These are phyloP conservation scores for Enteromius thamalakanensis DNA, from an alignment of 2,797 vertebrate species.

Conservation along the genomic window DNA sequence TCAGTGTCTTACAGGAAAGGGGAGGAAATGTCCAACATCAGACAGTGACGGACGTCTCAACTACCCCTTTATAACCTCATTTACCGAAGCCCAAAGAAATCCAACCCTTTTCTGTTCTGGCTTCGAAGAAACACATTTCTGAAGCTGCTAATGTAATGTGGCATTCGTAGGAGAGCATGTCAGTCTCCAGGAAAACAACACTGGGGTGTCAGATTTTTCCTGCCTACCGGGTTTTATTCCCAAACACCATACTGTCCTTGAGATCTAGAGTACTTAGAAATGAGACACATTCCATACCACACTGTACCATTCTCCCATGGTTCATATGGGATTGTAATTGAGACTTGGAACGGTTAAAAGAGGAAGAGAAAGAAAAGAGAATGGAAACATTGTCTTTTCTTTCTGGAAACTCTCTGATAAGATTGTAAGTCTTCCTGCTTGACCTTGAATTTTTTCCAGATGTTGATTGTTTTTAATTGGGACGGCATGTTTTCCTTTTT, in stretches of 20 bases:
- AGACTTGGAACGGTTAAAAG: constrained; percentile 41
- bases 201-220: background rate
- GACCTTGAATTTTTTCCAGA: constrained; percentile 61
- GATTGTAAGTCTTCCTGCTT: constrained; percentile 53
- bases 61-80: background rate
- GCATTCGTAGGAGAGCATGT: constrained; percentile 64
- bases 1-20: constrained; percentile 53
- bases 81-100: constrained; percentile 20
- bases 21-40: constrained; percentile 51
- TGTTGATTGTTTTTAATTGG: constrained; percentile 59
- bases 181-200: constrained; percentile 17
- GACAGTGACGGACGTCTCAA: constrained; percentile 50
- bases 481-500: constrained; percentile 61
- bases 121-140: background rate
- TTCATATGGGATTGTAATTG: constrained; percentile 52
- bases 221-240: constrained; percentile 33
- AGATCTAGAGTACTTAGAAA: constrained; percentile 43
- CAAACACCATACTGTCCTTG: constrained; percentile 42
- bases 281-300: constrained; percentile 67
- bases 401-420: constrained; percentile 64
- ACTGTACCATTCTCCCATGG: constrained; percentile 68
- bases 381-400: constrained; percentile 57
- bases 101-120: background rate
- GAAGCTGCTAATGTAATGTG: constrained; percentile 56
- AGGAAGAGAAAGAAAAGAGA: constrained; percentile 18